Percentiles rank a stretch among this genome's conserved stretches.
Conservation (phyloP, 2,797 vertebrate genomes). For the Scomberomorus guttatus region DNA sequence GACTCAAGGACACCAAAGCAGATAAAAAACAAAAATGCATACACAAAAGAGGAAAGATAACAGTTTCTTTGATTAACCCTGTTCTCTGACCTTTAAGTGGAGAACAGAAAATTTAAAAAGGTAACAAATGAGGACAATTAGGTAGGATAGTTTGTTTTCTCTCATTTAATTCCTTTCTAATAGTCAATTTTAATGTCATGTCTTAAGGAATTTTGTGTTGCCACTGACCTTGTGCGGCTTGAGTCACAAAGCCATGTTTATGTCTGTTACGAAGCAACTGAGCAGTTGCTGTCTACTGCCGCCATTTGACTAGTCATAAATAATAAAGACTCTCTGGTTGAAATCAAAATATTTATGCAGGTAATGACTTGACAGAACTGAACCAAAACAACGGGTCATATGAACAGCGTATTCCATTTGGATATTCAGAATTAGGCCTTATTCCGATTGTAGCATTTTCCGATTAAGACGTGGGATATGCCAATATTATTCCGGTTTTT, state of each 20-base stretch:
- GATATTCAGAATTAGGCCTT: no score
- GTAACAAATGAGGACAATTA: constrained; percentile 31
- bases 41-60: constrained; percentile 13
- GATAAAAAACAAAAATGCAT: not conserved
- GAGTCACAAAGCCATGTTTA: not conserved
- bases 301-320: constrained; percentile 10
- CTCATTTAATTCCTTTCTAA: not conserved
- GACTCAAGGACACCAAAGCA: constrained; percentile 28
- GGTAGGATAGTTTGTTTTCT: constrained; percentile 29
- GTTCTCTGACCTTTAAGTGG: constrained; percentile 28
- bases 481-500: no score
- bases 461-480: no score
- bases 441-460: no score
- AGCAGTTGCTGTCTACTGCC: not conserved
- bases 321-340: constrained; percentile 3
- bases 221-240: constrained; percentile 7
- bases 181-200: not conserved
- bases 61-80: constrained; percentile 34
- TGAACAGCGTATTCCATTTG: no score
- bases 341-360: constrained; percentile 37
- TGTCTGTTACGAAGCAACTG: not conserved
- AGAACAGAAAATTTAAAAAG: constrained; percentile 3
- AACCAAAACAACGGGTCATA: constrained; percentile 24
- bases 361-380: constrained; percentile 20
- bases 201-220: not conserved